Evolutionary conservation across 1,140 invertebrate genomes (phyloP), one percentile per base, ranked within the genome.

Genomic region (Temnothorax curvispinosus): DNA sequence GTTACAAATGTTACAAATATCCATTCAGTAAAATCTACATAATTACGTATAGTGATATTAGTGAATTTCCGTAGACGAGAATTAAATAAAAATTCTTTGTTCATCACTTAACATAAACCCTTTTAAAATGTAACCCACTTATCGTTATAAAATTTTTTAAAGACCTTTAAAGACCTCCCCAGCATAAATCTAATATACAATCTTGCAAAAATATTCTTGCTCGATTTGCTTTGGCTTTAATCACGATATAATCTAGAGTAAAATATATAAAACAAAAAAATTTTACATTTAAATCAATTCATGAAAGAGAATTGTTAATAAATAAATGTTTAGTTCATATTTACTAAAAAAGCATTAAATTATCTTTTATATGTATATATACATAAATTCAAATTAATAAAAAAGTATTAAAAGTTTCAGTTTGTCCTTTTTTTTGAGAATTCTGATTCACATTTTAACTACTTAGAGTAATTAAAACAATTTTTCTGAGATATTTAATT

Each of bases 1-100:
- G 47, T 74, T 84, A 38, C 85, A 72, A 58, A 71, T 90, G 75
- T 90, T 90, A 90, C 86, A 90, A 90, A 90, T 80, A 88, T 88
- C 87, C 84, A 88, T 54, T 91, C 87, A 62, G 38, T 77, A 71
- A 62, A 77, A 62, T 86, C 15, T 87, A 77, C 76, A 89, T 78
- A 69, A 64, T 56, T 80, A 67, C 64, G n/a, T 81, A 77, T 76
- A 18, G 38, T 6, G 38, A 41, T 41, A 6, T 50, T 60, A 35
- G 3, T 13, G 15, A 56, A 11, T 41, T 56, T 47, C 2, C 6
- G 6, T 27, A 69, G 13, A 69, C 1, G 21, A 27, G 13, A 80
- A 50, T 67, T 8, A 60, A 64, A 65, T 32, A 13, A 78, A 80
- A 87, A 11, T 71, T 41, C 0, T 72, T 38, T 13, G 3, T 72